Percentiles rank a stretch among this genome's conserved stretches.
These are phyloP conservation scores for Myrmophylax atrothorax DNA, from an alignment of 2,113 vertebrate genomes.

Conservation along the genomic window DNA sequence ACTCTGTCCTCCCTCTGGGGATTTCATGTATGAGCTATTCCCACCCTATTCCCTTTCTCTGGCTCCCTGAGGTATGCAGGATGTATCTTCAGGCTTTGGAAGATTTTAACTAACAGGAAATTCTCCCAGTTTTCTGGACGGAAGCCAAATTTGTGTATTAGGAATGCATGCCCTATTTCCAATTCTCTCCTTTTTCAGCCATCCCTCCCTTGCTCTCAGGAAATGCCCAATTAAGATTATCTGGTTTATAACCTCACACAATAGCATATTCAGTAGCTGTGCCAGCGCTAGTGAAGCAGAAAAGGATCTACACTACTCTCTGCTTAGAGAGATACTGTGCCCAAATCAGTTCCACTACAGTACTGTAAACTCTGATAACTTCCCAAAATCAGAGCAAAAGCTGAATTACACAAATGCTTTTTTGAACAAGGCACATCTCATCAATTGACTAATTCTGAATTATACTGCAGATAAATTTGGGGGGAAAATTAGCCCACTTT, in stretches of 20 bases:
- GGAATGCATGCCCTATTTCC: conserved; percentile 30
- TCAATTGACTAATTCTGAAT: neutral
- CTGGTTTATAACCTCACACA: conserved; percentile 51
- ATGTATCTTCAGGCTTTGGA: neutral
- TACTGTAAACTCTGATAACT: conserved; percentile 11
- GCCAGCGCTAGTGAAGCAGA: neutral
- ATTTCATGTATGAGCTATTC: neutral
- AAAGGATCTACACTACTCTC: conserved; percentile 16
- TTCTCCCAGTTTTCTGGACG: conserved; percentile 25
- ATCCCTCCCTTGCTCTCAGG: conserved; percentile 27
- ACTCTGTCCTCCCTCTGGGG: neutral
- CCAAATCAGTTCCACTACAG: neutral
- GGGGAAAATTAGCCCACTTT: neutral
- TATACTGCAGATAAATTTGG: neutral
- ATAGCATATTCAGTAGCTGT: conserved; percentile 42
- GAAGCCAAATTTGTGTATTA: conserved; percentile 1
- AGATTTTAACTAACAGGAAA: conserved; percentile 49
- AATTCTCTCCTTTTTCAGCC: conserved; percentile 35
- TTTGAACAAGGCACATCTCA: neutral
- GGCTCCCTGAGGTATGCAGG: neutral
- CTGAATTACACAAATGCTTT: neutral
- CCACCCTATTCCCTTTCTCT: conserved; percentile 1
- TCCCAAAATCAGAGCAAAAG: neutral
- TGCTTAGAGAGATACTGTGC: neutral
- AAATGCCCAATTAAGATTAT: conserved; percentile 64